Percentiles rank a stretch among this genome's conserved stretches.
phyloP scores from a whole-genome alignment of 2,797 vertebrate species.

The Remorina albescens region DNA sequence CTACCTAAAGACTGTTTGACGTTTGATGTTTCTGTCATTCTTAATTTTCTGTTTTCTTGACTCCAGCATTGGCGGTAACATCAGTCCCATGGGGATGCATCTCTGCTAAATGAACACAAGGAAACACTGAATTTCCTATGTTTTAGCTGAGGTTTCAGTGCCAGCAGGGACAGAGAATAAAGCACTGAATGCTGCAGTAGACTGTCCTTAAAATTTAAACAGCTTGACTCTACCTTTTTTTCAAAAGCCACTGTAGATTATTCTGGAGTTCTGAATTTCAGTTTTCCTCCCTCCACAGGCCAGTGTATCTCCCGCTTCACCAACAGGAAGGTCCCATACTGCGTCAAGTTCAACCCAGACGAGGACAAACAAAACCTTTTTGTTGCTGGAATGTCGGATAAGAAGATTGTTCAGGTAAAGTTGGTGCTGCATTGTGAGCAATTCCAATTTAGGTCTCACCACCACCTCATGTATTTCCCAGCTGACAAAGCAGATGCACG shows the following conservation, averaged over 20 bases:
- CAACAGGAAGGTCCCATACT: slow-evolving; percentile 97
- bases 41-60: slow-evolving; percentile 12
- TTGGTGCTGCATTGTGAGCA: background rate
- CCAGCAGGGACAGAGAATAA: slow-evolving; percentile 19
- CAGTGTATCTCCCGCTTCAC: slow-evolving; percentile 96
- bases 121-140: slow-evolving; percentile 5
- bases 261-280: slow-evolving; percentile 56
- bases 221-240: slow-evolving; percentile 20
- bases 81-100: slow-evolving; percentile 18
- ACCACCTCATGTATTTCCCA: slow-evolving; percentile 23
- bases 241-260: slow-evolving; percentile 41
- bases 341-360: slow-evolving; percentile 99
- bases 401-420: slow-evolving; percentile 97
- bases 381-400: slow-evolving; percentile 99
- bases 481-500: slow-evolving; percentile 37
- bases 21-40: slow-evolving; percentile 1
- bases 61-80: background rate
- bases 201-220: slow-evolving; percentile 28
- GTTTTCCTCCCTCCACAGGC: slow-evolving; percentile 80
- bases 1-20: too few species aligned
- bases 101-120: slow-evolving; percentile 24
- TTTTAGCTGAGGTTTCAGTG: slow-evolving; percentile 19
- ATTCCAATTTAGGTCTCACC: background rate
- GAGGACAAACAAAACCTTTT: slow-evolving; percentile 98
- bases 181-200: slow-evolving; percentile 29